Evolutionary conservation across 2,113 vertebrate species (phyloP), one percentile per base, ranked within the genome.

Genomic region (Podocnemis expansa): DNA sequence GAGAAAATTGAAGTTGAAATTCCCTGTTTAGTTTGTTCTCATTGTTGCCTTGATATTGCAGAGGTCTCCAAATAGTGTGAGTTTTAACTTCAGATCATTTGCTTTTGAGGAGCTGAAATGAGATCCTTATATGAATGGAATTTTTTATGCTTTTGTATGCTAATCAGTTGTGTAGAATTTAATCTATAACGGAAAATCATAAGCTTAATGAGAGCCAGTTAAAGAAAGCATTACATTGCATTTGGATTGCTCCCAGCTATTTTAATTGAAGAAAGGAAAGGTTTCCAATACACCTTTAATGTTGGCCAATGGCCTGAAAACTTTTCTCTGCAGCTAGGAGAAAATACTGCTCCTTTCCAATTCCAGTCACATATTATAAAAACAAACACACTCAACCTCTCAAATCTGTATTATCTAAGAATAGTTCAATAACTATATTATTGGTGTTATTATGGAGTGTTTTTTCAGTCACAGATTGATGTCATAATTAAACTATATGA

Each of bases 231-330:
- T 27, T 86, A 43, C 58, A 87, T 56, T 93, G 92, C 78, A 78
- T 93, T 79, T 95, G 89, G 94, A 95, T 91, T 91, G 75, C 85
- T 91, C 85, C 84, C 93, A 95, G 87, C 93, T 81, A 43, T 94
- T 83, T 94, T 97, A 96, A 96, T 91, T 96, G 94, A 95, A 96
- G 87, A 93, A 95, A 96, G 73, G 92, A 93, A 96, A 95, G 81
- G 70, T 47, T 95, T 96, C 94, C 97, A 96, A 93, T 85, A 90
- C 70, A 96, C 79, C 79, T 97, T 95, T 82, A 91, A 8, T 88
- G 60, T 79, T 94, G 90, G 85, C 90, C 41, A 55, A n/a, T 78
- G 93, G 84, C 87, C 91, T 88, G 87, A 79, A 58, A 94, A 95
- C 55, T 92, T 49, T 45, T 84, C 51, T 85, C 88, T 93, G 56